Conservation (phyloP, 2,888 invertebrate genomes). For the Zaprionus bogoriensis region DNA sequence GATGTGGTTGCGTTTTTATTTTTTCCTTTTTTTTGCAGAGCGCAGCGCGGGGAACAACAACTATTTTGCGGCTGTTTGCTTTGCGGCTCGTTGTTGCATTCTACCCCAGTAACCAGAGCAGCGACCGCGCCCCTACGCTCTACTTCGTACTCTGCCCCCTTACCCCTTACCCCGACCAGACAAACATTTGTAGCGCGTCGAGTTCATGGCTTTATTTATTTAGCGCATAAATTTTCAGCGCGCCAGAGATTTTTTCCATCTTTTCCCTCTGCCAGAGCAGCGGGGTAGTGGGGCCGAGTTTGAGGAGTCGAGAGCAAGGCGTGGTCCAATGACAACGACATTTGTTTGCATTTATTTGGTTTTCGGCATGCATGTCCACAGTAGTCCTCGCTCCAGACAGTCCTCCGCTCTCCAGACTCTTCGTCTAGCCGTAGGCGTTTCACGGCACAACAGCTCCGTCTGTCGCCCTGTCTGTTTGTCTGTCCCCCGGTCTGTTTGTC, state of each 20-base stretch:
- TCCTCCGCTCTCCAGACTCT: slow-evolving; percentile 6
- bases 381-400: slow-evolving; percentile 40
- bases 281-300: neutral
- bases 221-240: slow-evolving; percentile 72
- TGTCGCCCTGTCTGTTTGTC: neutral
- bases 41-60: too few relatives aligned
- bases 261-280: neutral
- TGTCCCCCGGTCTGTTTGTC: neutral
- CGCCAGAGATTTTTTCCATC: slow-evolving; percentile 44
- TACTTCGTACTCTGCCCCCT: neutral
- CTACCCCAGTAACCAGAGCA: slow-evolving; percentile 24
- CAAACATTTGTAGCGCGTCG: slow-evolving; percentile 59
- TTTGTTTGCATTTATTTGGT: slow-evolving; percentile 74
- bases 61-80: slow-evolving; percentile 56
- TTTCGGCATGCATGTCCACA: slow-evolving; percentile 51
- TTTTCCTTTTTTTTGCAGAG: neutral
- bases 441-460: slow-evolving; percentile 11
- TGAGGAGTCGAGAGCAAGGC: too few relatives aligned
- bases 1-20: slow-evolving; percentile 26
- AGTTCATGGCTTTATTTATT: slow-evolving; percentile 75
- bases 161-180: neutral
- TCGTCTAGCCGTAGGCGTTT: slow-evolving; percentile 56
- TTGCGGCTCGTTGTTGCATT: slow-evolving; percentile 43
- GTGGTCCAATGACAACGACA: slow-evolving; percentile 43
- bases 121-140: neutral